phyloP scores from a whole-genome alignment of 2,888 invertebrate species.

The Cerastoderma edule region DNA sequence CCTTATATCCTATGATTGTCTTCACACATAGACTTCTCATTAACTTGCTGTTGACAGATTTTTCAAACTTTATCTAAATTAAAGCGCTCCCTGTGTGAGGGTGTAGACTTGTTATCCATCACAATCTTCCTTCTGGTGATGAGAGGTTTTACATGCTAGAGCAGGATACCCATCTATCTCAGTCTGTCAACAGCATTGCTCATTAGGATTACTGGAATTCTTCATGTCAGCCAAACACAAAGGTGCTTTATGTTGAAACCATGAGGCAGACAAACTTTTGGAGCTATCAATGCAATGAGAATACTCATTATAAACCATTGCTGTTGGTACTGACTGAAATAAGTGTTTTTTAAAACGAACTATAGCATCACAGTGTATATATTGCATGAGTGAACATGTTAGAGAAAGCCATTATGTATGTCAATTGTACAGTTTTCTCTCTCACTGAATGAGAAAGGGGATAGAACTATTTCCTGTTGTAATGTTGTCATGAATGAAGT shows the following conservation, averaged over 20 bases:
- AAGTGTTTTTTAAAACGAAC: no score
- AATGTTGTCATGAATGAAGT: conserved; percentile 21
- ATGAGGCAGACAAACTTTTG: no score
- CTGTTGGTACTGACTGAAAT: no score
- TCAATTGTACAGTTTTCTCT: no score
- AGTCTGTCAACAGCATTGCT: conserved; percentile 29
- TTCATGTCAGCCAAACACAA: conserved; percentile 7
- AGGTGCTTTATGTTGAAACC: conserved; percentile 10
- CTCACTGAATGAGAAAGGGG: no score
- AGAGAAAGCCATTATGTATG: no score
- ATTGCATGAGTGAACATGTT: no score
- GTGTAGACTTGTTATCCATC: conserved; percentile 36
- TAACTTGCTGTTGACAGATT: conserved; percentile 50
- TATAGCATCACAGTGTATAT: no score
- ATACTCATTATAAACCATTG: no score
- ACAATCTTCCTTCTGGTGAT: conserved; percentile 13
- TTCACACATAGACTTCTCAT: conserved; percentile 31
- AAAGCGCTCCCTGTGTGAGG: conserved; percentile 50
- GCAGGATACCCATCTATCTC: conserved; percentile 29
- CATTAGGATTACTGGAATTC: conserved; percentile 24
- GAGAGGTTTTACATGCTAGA: conserved; percentile 11
- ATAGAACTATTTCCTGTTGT: background rate
- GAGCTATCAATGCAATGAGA: no score
- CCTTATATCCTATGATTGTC: no score
- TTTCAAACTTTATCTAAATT: conserved; percentile 56